These are phyloP conservation scores for Hyaena hyaena DNA, from an alignment of 2,113 vertebrate genomes.

Conservation along the genomic window DNA sequence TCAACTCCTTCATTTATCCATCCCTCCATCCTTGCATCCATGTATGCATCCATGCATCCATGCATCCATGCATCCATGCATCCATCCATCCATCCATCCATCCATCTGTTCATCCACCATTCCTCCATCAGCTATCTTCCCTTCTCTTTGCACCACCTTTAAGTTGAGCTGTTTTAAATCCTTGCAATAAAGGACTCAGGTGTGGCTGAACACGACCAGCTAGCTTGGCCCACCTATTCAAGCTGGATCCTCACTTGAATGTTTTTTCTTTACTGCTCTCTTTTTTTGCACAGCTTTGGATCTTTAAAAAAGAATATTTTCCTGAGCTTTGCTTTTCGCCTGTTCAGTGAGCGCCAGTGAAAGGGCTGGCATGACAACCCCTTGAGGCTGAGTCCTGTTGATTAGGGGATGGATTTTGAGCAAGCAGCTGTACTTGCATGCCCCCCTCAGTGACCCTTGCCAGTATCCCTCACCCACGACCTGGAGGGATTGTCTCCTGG, in stretches of 20 bases:
- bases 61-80: not conserved
- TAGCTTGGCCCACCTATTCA: conserved; percentile 28
- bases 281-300: conserved; percentile 64
- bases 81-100: not conserved
- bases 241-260: conserved; percentile 55
- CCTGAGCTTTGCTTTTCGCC: conserved; percentile 63
- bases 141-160: not conserved
- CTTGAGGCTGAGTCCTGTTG: conserved; percentile 74
- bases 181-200: not conserved
- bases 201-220: conserved; percentile 57
- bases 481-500: conserved; percentile 67
- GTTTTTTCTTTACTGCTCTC: conserved; percentile 61
- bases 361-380: conserved; percentile 70
- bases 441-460: conserved; percentile 72
- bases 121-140: not conserved
- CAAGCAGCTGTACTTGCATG: conserved; percentile 65
- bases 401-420: conserved; percentile 74
- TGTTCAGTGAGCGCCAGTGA: conserved; percentile 48
- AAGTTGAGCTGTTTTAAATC: not conserved
- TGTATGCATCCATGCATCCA: not conserved
- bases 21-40: not conserved
- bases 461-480: conserved; percentile 75
- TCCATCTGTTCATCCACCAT: not conserved
- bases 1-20: not conserved
- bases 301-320: conserved; percentile 44